These are phyloP conservation scores for Psylliodes chrysocephalus DNA, from an alignment of 2,888 invertebrate genomes.

Conservation along the genomic window DNA sequence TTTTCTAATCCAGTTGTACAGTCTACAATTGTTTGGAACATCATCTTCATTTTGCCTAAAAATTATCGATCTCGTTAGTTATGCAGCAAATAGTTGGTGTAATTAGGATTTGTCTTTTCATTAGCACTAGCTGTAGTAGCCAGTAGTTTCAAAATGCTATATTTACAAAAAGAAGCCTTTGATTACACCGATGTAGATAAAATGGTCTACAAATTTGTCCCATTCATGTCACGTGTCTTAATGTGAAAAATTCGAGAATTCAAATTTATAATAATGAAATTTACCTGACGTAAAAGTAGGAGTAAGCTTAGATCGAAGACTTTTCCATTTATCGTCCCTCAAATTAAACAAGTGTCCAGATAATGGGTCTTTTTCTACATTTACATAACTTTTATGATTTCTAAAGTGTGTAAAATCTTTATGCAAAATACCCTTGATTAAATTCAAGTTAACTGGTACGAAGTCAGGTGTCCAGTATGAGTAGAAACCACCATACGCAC, in stretches of 20 bases:
- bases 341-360: slow-evolving; percentile 69
- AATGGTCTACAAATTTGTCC: no score
- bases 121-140: no score
- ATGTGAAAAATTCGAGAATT: no score
- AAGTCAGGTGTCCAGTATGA: slow-evolving; percentile 59
- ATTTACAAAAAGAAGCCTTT: no score
- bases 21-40: slow-evolving; percentile 70
- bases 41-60: slow-evolving; percentile 71
- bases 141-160: no score
- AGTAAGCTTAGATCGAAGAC: slow-evolving; percentile 61
- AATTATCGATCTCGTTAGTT: no score
- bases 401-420: slow-evolving; percentile 70
- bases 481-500: slow-evolving; percentile 50
- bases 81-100: no score
- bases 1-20: slow-evolving; percentile 56
- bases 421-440: slow-evolving; percentile 65
- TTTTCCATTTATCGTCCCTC: slow-evolving; percentile 70
- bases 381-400: slow-evolving; percentile 70
- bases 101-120: no score
- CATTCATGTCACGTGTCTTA: no score
- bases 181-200: no score
- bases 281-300: slow-evolving; percentile 72
- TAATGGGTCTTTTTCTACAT: slow-evolving; percentile 69
- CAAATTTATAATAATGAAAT: no score
- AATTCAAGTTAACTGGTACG: slow-evolving; percentile 49